phyloP scores from a whole-genome alignment of 2,797 vertebrate species.

The Fratercula arctica region DNA sequence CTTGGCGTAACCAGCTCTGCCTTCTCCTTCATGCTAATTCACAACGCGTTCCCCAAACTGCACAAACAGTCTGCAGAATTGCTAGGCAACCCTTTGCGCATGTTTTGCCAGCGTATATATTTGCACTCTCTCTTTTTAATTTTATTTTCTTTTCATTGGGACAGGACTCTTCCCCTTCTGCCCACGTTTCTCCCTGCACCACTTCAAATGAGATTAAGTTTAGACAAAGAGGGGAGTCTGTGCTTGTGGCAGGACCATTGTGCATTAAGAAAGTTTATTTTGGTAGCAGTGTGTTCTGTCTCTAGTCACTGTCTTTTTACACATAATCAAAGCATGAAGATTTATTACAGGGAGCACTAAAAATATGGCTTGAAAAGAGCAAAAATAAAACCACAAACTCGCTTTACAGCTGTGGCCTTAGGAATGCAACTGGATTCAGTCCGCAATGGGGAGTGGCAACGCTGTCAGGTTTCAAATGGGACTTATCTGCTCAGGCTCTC shows the following conservation, averaged over 20 bases:
- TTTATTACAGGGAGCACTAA: slow-evolving; percentile 66
- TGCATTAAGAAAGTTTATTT: slow-evolving; percentile 60
- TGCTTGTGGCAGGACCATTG: slow-evolving; percentile 42
- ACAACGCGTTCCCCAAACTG: neutral
- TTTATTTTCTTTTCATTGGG: neutral
- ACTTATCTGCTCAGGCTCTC: slow-evolving; percentile 5
- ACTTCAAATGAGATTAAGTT: slow-evolving; percentile 54
- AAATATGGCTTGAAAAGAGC: slow-evolving; percentile 56
- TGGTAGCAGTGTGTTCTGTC: slow-evolving; percentile 56
- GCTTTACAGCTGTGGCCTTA: slow-evolving; percentile 55
- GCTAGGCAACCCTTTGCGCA: neutral
- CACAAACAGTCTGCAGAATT: neutral
- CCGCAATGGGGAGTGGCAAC: neutral
- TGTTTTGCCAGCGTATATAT: neutral
- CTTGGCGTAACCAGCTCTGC: accelerated
- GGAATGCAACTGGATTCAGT: slow-evolving; percentile 47
- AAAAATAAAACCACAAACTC: slow-evolving; percentile 67
- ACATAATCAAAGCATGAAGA: slow-evolving; percentile 66
- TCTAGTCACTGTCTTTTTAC: slow-evolving; percentile 64
- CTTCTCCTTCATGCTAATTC: neutral
- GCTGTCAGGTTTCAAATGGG: slow-evolving; percentile 43
- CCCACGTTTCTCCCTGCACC: slow-evolving; percentile 35
- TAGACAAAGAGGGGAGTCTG: slow-evolving; percentile 43
- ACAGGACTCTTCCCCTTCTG: neutral
- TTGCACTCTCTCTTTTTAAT: slow-evolving; percentile 10